Evolutionary conservation across 2,888 invertebrate genomes (phyloP).

Genomic region (Platycheirus rosarum): DNA sequence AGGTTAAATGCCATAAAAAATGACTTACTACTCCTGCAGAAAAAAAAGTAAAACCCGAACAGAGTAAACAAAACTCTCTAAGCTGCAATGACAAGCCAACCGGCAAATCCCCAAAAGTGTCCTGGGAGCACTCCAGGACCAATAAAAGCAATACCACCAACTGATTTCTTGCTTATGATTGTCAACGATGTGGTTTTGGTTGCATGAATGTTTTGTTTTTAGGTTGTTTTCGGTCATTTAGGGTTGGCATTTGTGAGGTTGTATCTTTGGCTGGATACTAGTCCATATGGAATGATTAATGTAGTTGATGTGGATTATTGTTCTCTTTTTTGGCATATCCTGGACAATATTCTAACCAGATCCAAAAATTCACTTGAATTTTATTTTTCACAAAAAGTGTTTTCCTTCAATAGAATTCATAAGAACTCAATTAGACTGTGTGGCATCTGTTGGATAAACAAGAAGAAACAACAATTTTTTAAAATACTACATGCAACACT

Average conservation of each 20-base stretch:
- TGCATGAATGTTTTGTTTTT: slow-evolving; percentile 3
- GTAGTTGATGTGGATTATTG: slow-evolving; percentile 33
- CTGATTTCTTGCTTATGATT: slow-evolving; percentile 71
- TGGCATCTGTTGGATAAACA: slow-evolving; percentile 61
- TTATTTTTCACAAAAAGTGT: too few relatives aligned
- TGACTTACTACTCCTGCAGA: slow-evolving; percentile 74
- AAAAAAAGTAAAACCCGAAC: slow-evolving; percentile 16
- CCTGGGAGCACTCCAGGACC: slow-evolving; percentile 68
- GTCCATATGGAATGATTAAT: slow-evolving; percentile 52
- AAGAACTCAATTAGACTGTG: slow-evolving; percentile 64
- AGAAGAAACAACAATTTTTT: too few relatives aligned
- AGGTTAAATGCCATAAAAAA: slow-evolving; percentile 67
- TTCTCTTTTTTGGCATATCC: slow-evolving; percentile 7
- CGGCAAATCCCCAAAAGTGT: slow-evolving; percentile 42
- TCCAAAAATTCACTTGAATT: slow-evolving; percentile 46
- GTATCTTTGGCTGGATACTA: slow-evolving; percentile 13
- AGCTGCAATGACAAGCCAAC: slow-evolving; percentile 65
- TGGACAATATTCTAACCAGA: neutral
- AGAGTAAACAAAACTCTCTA: slow-evolving; percentile 46
- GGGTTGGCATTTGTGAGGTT: slow-evolving; percentile 7
- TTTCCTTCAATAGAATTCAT: neutral
- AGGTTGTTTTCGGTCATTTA: slow-evolving; percentile 61
- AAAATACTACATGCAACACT: slow-evolving; percentile 51
- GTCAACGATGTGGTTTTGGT: slow-evolving; percentile 56
- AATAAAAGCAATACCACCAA: slow-evolving; percentile 68